Evolutionary conservation across 2,113 vertebrate species (phyloP), one percentile per base, ranked within the genome.

Genomic region (Eulemur macaco): DNA sequence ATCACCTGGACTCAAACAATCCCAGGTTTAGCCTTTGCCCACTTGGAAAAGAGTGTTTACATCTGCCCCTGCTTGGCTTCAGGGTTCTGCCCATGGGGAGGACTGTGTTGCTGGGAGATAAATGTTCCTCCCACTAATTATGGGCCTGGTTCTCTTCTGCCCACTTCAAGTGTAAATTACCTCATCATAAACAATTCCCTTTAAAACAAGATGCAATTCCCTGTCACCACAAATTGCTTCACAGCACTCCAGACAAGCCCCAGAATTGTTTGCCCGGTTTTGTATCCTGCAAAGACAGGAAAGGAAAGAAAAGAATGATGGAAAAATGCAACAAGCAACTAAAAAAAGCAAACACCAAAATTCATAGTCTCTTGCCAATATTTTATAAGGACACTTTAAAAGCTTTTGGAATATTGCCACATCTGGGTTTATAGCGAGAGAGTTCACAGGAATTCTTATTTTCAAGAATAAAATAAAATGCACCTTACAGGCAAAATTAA

Each of bases 91-190:
- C 97, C 96, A 84, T 77, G 94, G 97, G 95, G 89, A 98, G 91
- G 74, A 98, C 97, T 96, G 96, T 97, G 96, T 91, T 98, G 90
- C 93, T 98, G 97, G 88, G 97, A 98, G 97, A 98, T 98, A 98
- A 98, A 98, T 98, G 97, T 97, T 95, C 96, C 98, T 98, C 97
- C 96, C 98, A 95, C 98, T 98, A 98, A 98, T 98, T 98, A 98
- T 89, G 98, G 97, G 39, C 78, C 96, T 98, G 97, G 97, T 85
- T 98, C 98, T 98, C 97, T 98, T 98, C 97, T 96, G 84, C 95
- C 98, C 95, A 97, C 95, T 98, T 98, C 96, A 97, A 95, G 96
- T 98, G 95, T 97, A 98, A 98, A 98, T 98, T 77, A 76, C 94
- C 95, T 98, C 96, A 98, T 98, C 98, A 98, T 98, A 98, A 98